Percentiles rank a stretch among this genome's conserved stretches.
phyloP scores from a whole-genome alignment of 2,888 invertebrate genomes.

The Bellardia pandia region DNA sequence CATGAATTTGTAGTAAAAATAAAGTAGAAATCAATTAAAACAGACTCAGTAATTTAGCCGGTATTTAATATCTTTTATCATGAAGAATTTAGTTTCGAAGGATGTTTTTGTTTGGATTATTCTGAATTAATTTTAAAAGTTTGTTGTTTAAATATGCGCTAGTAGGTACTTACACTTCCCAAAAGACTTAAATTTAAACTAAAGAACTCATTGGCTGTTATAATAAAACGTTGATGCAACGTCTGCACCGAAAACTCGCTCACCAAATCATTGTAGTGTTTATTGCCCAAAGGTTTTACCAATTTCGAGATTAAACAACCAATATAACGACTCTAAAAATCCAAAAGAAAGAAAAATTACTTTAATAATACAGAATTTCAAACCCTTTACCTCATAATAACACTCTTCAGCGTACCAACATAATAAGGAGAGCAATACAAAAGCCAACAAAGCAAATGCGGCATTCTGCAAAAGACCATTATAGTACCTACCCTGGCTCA shows the following conservation, averaged over 20 bases:
- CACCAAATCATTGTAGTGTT: conserved; percentile 81
- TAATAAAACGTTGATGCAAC: conserved; percentile 81
- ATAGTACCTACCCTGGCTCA: conserved; percentile 44
- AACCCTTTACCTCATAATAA: conserved; percentile 76
- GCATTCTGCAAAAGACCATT: conserved; percentile 65
- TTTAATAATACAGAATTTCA: conserved; percentile 24
- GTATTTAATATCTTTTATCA: too few species aligned
- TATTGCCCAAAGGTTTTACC: conserved; percentile 80
- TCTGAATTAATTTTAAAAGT: too few species aligned
- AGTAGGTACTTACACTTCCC: conserved; percentile 80
- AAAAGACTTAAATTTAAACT: conserved; percentile 81
- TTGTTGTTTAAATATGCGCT: too few species aligned
- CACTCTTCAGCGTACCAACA: conserved; percentile 81
- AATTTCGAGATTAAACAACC: conserved; percentile 82
- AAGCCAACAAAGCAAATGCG: conserved; percentile 73
- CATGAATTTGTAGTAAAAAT: too few species aligned
- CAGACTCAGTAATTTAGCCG: too few species aligned
- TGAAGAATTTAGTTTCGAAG: too few species aligned
- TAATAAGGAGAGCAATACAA: conserved; percentile 74
- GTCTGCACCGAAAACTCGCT: conserved; percentile 82
- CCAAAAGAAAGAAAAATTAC: neutral
- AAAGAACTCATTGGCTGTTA: conserved; percentile 83
- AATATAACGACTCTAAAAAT: conserved; percentile 81
- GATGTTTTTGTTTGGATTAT: too few species aligned
- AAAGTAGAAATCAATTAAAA: too few species aligned